Evolutionary conservation across 2,113 vertebrate genomes (phyloP), one percentile per base, ranked within the genome.

Genomic region (Lepisosteus oculatus): DNA sequence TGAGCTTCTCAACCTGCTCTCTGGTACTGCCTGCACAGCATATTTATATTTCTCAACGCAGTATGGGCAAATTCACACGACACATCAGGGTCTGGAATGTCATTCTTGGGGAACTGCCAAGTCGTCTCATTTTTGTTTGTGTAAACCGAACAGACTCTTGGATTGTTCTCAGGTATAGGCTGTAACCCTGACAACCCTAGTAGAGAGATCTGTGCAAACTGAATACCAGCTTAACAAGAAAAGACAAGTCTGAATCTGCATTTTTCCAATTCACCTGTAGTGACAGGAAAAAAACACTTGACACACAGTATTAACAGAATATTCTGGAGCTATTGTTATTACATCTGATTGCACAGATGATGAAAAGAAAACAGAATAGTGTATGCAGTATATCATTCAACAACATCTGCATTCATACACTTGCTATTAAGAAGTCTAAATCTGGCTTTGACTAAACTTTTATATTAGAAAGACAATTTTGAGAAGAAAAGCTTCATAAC

Each of bases 121-220:
- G 70, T 59, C n/a, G 4, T 59, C 56, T 68, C 0, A 5, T 4
- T 74, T 78, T 62, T 68, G 65, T 61, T 61, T 14, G 61, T 67
- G 44, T 56, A 80, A 63, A 65, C 43, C 71, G 71, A 69, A 76
- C 74, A 75, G 62, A 70, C 55, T 14, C 70, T 61, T 66, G 45
- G 74, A 76, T 76, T 79, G 72, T 77, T 77, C 72, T 55, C 45
- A 67, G 66, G 76, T 81, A 74, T 75, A 68, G 77, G 61, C 70
- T 54, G 69, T 78, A 75, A 71, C 80, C 78, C 65, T 80, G 74
- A 77, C 72, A 83, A 83, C 80, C 55, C 67, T 44, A n/a, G 73
- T 57, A 56, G 62, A 73, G 61, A 76, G 62, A 72, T 55, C 71
- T 64, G 61, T 56, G 4, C 4, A 43, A 47, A 72, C 70, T 65